These are phyloP conservation scores for Himalopsyche kuldschensis DNA, from an alignment of 2,888 invertebrate genomes.

Conservation along the genomic window DNA sequence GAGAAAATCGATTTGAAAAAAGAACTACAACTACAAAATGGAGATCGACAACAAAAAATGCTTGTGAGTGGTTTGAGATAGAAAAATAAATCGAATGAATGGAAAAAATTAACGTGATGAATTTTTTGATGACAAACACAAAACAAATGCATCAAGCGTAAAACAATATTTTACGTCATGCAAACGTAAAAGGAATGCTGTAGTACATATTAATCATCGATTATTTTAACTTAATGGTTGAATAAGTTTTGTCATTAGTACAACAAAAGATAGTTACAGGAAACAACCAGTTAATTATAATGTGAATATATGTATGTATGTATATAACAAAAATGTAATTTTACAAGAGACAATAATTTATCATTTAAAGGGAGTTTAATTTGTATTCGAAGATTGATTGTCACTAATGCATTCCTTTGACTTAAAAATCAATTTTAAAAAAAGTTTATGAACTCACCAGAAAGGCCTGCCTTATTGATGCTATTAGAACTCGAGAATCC, in stretches of 20 bases:
- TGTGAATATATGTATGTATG: not conserved
- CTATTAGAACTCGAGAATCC: conserved; percentile 73
- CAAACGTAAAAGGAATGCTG: conserved; percentile 22
- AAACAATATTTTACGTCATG: conserved; percentile 20
- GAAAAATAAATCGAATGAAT: not conserved
- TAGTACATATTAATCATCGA: not conserved
- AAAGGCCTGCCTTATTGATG: conserved; percentile 66
- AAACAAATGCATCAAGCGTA: conserved; percentile 22
- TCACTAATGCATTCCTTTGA: not conserved
- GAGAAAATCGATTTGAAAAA: not conserved
- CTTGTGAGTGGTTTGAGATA: not conserved
- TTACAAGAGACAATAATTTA: not conserved
- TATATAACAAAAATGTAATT: not conserved
- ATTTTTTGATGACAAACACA: not conserved
- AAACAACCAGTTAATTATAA: not conserved
- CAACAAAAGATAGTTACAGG: not conserved
- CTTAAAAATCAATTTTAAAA: conserved; percentile 9
- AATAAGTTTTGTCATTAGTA: not conserved
- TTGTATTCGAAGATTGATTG: not conserved
- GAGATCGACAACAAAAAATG: not conserved
- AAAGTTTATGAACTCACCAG: conserved; percentile 60
- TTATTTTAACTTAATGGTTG: not conserved
- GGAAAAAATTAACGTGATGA: not conserved
- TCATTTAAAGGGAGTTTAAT: not conserved
- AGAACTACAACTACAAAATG: not conserved